phyloP scores from a whole-genome alignment of 1,140 invertebrate genomes.

The Drosophila mayri region DNA sequence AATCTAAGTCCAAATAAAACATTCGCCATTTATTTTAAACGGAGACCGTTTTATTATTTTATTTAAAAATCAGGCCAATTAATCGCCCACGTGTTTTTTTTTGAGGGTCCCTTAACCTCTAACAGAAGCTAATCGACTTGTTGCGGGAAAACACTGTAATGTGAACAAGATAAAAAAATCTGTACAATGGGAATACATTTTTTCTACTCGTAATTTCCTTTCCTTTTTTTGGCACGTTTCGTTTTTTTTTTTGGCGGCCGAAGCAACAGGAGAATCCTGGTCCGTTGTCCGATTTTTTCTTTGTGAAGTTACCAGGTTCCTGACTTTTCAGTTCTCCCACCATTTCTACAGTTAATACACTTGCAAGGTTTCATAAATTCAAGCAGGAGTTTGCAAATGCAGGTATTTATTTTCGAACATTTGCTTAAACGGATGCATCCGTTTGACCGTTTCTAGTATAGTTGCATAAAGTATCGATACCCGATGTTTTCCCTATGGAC shows the following conservation, averaged over 20 bases:
- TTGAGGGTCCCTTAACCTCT: neutral
- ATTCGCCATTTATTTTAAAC: neutral
- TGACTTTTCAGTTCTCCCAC: neutral
- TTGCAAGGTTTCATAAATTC: too few species aligned
- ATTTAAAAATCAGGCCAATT: conserved; percentile 6
- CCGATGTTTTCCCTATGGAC: too few species aligned
- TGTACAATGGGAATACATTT: neutral
- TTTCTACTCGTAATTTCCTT: conserved; percentile 25
- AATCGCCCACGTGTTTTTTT: conserved; percentile 1
- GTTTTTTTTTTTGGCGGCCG: conserved; percentile 29
- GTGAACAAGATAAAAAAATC: neutral
- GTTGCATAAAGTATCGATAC: too few species aligned
- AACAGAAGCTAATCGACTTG: conserved; percentile 12
- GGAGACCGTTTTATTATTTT: too few species aligned
- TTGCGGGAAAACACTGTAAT: conserved; percentile 5
- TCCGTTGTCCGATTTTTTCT: conserved; percentile 41
- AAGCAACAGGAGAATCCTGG: conserved; percentile 63
- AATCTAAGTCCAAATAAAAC: neutral
- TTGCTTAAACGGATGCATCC: too few species aligned
- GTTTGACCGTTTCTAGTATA: too few species aligned
- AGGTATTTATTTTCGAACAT: too few species aligned
- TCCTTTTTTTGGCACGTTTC: conserved; percentile 52
- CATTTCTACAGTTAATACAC: neutral
- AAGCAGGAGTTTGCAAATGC: too few species aligned
- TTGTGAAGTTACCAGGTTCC: neutral